Evolutionary conservation across 2,113 vertebrate species (phyloP), one percentile per base, ranked within the genome.

Genomic region (Bos javanicus): DNA sequence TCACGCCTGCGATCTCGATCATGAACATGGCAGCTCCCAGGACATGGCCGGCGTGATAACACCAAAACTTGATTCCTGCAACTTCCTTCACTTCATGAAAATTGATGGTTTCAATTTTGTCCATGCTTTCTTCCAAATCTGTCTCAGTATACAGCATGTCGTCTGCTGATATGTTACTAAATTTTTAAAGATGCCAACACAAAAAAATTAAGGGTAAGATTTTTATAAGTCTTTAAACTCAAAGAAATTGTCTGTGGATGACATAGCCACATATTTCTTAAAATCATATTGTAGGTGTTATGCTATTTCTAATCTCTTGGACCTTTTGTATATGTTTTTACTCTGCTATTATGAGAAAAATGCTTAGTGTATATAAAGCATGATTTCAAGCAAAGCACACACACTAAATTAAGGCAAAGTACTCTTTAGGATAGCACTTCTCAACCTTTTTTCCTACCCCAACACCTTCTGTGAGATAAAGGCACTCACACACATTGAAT

Each of bases 31-130:
- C 99, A 2, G 99, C 99, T 93, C 99, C 99, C 88, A 99, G 99
- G 48, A 99, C 99, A 1, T 99, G 99, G 50, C 99, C 99, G 0
- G 99, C 99, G 0, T 99, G 99, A 98, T 99, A 99, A 97, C 99
- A 99, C 99, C 99, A 99, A 97, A 99, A 99, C 98, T 99, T 99
- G 98, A 99, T 99, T 48, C 99, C 99, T 4, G 99, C 99, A 95
- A 99, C 99, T 85, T 99, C 99, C 96, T 99, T 99, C 96, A 99
- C 99, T 98, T 99, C 99, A 5, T 99, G 99, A 97, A 99, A 99
- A 98, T 99, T 99, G 98, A 99, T 99, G 39, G 99, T 99, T 98
- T 99, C 99, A 4, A 99, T 99, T 98, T 99, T 99, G 96, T 99
- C 99, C 99, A 99, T 99, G 98, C 99, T 99, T 98, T 99, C 99